Base-by-base conservation (phyloP, 2,888 invertebrate genomes). In the Artemia sp. region DNA sequence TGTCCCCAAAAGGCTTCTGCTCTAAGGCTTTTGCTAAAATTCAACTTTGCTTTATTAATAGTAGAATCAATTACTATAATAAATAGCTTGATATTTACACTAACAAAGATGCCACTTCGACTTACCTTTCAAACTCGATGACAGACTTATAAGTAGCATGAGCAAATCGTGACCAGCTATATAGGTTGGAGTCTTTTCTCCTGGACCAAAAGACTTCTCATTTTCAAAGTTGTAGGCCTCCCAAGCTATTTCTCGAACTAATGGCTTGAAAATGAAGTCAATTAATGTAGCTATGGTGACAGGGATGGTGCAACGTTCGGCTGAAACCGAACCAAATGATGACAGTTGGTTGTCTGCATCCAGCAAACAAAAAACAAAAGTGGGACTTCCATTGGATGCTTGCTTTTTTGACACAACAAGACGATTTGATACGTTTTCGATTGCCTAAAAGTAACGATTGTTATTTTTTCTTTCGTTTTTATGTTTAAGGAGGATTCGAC, bases 201-300 rank as follows among this genome's bases (percentile, higher is more conserved):
- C 64, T 19, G 64, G 64, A 1, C 64, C 64, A 58, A 19, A 58
- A n/a, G 24, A n/a, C 24, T 24, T 58, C 9, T 10, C 24, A 24
- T 58, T 24, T 24, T 19, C 14, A 24, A n/a, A 58, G 14, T 19
- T 58, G 64, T 58, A 58, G 14, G n/a, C 24, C 12, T 58, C 64
- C n/a, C 14, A n/a, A 19, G 64, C 64, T 58, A 24, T 58, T 58
- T 58, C 64, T 19, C 10, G 14, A n/a, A 58, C 24, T 19, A 58
- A n/a, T 58, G 64, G 64, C 64, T 24, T n/a, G 64, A 58, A 58
- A 58, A 58, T 58, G 64, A 8, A 58, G 24, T 58, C 64, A n/a
- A 58, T 19, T 24, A 58, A 10, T 19, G 64, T 19, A 10, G 64
- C 24, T 19, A 58, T 24, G 14, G 64, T 24, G 24, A n/a, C 64